Conservation (phyloP, 37 sponge, comb jelly and placozoan genomes). For the Ianthella basta region DNA sequence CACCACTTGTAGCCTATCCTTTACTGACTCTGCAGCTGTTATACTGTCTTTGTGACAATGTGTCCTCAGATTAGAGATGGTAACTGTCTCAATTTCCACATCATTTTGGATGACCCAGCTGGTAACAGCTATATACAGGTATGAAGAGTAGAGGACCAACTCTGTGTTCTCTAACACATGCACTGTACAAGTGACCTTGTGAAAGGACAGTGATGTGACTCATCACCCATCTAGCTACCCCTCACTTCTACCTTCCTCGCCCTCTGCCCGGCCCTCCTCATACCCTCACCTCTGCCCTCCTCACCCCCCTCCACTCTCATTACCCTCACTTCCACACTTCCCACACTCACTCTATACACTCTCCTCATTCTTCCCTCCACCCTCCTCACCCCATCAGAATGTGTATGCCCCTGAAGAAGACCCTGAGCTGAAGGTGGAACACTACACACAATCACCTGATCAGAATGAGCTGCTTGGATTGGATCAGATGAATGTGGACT, state of each 20-base stretch:
- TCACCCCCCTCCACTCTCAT: too few species aligned
- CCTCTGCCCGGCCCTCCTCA: neutral
- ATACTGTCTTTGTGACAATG: neutral
- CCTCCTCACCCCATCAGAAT: conserved; percentile 58
- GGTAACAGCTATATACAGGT: conserved; percentile 97
- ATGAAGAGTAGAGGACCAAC: too few species aligned
- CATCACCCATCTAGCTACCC: too few species aligned
- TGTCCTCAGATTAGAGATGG: conserved; percentile 57
- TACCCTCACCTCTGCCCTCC: neutral
- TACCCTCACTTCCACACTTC: too few species aligned
- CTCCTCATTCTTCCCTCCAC: too few species aligned
- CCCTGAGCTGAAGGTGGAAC: conserved; percentile 81
- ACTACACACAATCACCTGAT: conserved; percentile 73
- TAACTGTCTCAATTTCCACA: conserved; percentile 51
- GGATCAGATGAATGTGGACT: conserved; percentile 87
- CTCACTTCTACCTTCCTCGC: too few species aligned
- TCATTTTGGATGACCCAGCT: conserved; percentile 96
- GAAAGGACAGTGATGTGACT: too few species aligned
- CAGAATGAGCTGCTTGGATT: conserved; percentile 92
- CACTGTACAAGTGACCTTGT: too few species aligned
- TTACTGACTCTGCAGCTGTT: too few species aligned
- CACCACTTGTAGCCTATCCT: too few species aligned
- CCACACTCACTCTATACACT: too few species aligned
- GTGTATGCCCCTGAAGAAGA: conserved; percentile 93
- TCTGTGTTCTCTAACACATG: too few species aligned